Conservation (phyloP, 1,140 invertebrate genomes). For the Cydia splendana region DNA sequence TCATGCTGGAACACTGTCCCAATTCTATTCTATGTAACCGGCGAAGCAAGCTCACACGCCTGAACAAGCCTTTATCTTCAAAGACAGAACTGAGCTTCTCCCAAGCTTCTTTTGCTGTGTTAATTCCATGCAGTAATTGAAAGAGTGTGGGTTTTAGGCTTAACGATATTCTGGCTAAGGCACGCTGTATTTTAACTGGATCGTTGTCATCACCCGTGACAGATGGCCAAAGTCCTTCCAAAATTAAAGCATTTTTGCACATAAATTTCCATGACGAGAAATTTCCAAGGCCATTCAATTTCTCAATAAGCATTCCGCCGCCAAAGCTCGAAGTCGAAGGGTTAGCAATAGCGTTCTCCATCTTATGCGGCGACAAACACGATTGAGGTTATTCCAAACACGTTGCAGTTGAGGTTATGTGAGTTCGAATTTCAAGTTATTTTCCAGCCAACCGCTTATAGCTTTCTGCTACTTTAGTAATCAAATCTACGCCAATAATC, state of each 20-base stretch:
- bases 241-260: neutral
- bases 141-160: neutral
- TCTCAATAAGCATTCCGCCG: neutral
- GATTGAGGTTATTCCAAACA: too few relatives aligned
- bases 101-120: conserved; percentile 21
- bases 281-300: neutral
- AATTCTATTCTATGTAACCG: too few relatives aligned
- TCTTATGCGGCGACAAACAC: too few relatives aligned
- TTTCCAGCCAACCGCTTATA: too few relatives aligned
- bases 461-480: too few relatives aligned
- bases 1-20: too few relatives aligned
- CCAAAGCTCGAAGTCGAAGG: neutral
- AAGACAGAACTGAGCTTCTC: neutral
- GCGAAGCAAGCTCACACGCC: neutral
- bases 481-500: too few relatives aligned
- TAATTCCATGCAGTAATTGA: neutral
- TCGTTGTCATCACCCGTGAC: neutral
- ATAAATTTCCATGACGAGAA: neutral
- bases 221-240: conserved; percentile 5
- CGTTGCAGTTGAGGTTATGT: too few relatives aligned
- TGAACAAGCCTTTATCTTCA: conserved; percentile 15
- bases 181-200: neutral
- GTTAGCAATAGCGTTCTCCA: too few relatives aligned
- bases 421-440: too few relatives aligned
- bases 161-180: neutral